These are phyloP conservation scores for Tachina fera DNA, from an alignment of 2,888 invertebrate species.

Conservation along the genomic window DNA sequence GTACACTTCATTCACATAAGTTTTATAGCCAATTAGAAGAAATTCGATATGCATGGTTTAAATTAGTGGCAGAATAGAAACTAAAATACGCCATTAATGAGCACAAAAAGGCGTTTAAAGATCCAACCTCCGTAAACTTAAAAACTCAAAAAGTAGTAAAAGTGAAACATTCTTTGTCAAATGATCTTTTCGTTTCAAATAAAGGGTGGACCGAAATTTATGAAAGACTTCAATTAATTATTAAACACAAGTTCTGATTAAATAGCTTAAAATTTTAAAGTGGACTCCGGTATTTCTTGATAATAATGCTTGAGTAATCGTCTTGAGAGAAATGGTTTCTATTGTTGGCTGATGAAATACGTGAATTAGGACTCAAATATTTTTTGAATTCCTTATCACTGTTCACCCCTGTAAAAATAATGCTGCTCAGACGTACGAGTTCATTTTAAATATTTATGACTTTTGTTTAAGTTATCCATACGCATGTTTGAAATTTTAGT, in stretches of 20 bases:
- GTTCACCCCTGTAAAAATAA: neutral
- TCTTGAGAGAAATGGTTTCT: too few relatives aligned
- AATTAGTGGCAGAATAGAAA: conserved; percentile 22
- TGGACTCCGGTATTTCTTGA: too few relatives aligned
- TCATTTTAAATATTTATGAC: conserved; percentile 52
- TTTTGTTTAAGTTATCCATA: neutral
- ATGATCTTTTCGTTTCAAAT: neutral
- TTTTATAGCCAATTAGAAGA: conserved; percentile 61
- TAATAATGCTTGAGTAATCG: too few relatives aligned
- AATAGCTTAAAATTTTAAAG: too few relatives aligned
- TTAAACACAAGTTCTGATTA: too few relatives aligned
- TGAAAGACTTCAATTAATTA: too few relatives aligned
- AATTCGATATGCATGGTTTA: conserved; percentile 59
- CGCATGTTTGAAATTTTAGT: neutral
- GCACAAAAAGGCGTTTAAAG: conserved; percentile 36
- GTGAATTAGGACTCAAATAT: too few relatives aligned
- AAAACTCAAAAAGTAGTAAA: neutral
- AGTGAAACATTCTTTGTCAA: neutral
- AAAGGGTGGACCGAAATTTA: neutral
- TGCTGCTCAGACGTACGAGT: conserved; percentile 1
- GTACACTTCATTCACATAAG: conserved; percentile 33
- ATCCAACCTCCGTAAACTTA: conserved; percentile 14
- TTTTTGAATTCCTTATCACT: too few relatives aligned
- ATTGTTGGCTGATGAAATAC: too few relatives aligned
- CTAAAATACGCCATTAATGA: conserved; percentile 3